These are phyloP conservation scores for Misgurnus anguillicaudatus DNA, from an alignment of 2,113 vertebrate genomes.

Conservation along the genomic window DNA sequence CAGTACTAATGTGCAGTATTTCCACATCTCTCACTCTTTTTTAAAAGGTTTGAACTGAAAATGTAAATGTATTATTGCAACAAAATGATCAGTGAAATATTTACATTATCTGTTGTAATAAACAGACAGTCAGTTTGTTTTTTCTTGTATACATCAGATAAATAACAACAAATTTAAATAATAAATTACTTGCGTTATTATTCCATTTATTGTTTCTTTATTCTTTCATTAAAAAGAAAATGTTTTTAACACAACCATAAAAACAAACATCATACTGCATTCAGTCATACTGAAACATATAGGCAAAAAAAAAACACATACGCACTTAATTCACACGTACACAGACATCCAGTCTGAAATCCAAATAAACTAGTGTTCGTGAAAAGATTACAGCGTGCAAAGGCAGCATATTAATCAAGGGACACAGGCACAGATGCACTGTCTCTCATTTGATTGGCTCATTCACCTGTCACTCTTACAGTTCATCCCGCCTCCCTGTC, in stretches of 20 bases:
- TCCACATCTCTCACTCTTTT: not conserved
- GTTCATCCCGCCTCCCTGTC: conserved; percentile 68
- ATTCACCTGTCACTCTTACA: conserved; percentile 60
- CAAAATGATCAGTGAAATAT: too few species aligned
- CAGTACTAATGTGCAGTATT: conserved; percentile 32
- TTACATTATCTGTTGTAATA: too few species aligned
- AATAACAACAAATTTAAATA: not conserved
- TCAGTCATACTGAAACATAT: not conserved
- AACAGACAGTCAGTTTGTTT: too few species aligned
- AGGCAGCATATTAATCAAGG: not conserved
- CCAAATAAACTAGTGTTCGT: conserved; percentile 2
- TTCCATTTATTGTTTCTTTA: not conserved
- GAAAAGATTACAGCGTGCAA: not conserved
- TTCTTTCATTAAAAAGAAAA: not conserved
- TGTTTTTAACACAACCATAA: not conserved
- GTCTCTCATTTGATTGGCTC: conserved; percentile 24
- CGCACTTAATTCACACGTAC: not conserved
- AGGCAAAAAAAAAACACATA: not conserved
- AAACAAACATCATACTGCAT: not conserved
- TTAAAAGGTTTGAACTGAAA: too few species aligned
- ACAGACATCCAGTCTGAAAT: conserved; percentile 15
- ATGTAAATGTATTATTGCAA: too few species aligned
- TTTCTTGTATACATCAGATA: too few species aligned
- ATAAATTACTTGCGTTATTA: not conserved
- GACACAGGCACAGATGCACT: not conserved